These are phyloP conservation scores for Helicorthomorpha holstii DNA, from an alignment of 1,140 invertebrate species.

Conservation along the genomic window DNA sequence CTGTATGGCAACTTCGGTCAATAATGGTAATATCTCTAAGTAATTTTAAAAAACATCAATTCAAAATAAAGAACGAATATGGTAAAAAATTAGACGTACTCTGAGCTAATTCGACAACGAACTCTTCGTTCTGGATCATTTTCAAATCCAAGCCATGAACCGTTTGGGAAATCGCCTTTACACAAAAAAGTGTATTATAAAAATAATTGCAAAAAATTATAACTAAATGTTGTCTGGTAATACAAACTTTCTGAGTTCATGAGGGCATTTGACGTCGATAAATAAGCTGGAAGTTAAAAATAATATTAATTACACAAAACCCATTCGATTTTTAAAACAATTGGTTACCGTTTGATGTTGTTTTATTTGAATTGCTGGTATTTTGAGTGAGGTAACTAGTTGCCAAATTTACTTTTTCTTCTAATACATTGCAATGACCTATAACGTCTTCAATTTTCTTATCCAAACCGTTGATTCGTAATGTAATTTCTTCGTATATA, in stretches of 20 bases:
- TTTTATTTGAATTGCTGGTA: not conserved
- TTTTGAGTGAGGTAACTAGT: not conserved
- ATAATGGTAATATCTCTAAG: constrained; percentile 25
- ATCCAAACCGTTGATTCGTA: not conserved
- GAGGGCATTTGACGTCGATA: constrained; percentile 2
- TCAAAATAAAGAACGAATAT: constrained; percentile 5
- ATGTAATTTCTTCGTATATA: not conserved
- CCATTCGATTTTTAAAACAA: no score
- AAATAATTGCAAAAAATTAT: constrained; percentile 4
- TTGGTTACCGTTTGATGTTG: not conserved
- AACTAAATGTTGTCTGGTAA: not conserved
- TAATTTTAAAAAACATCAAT: not conserved
- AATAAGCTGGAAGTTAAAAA: not conserved
- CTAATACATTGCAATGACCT: not conserved
- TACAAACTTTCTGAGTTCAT: constrained; percentile 6
- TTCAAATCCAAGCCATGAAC: constrained; percentile 37
- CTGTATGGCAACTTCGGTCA: constrained; percentile 27
- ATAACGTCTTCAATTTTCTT: constrained; percentile 1
- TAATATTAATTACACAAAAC: not conserved
- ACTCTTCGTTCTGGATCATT: constrained; percentile 32
- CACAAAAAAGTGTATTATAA: constrained; percentile 7
- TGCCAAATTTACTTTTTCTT: constrained; percentile 1
- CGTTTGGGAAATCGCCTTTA: constrained; percentile 31
- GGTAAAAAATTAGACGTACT: constrained; percentile 18
- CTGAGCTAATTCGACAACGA: constrained; percentile 30